Evolutionary conservation across 2,797 vertebrate genomes (phyloP), one percentile per base, ranked within the genome.

Genomic region (Enteromius afrohamiltoni): DNA sequence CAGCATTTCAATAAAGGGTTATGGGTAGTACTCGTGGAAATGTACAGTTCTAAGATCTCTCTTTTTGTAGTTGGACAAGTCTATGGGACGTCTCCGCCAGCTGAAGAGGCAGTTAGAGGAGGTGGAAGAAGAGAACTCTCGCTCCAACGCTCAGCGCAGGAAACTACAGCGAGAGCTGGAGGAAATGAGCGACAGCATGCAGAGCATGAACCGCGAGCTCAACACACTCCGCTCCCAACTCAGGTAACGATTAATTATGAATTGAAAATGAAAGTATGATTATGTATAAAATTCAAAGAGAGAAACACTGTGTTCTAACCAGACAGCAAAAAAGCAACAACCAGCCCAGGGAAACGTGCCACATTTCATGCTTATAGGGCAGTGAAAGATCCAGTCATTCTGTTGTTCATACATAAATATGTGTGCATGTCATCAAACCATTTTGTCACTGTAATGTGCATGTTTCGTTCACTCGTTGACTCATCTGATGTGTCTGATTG

Each of bases 71-170:
- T 87, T 97, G 93, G 97, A 98, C 88, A 97, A 98, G 77, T 95
- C 96, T 0, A 96, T 95, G 94, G 93, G 94, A 0, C 94, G 97
- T 0, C 90, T 97, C 91, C 96, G 96, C 87, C 97, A 98, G 94
- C 93, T 98, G 88, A 98, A 98, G 92, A 89, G 96, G 85, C 97
- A 98, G 90, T 92, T 98, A 89, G 97, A 97, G 87, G 97, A 97
- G 91, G 95, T 96, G 0, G 97, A 98, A 88, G 97, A 98, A 88
- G 97, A 98, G 85, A 96, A 95, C 3, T 97, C 97, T 0, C 94
- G 96, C 88, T 95, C 96, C n/a, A 97, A 97, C 16, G 95, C 97
- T 0, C 95, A 95, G 88, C 95, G 94, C 51, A 93, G 97, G 86
- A 95, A 97, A 89, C 94, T 98, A 87, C 97, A 97, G 91, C 90